Evolutionary conservation across 2,888 invertebrate genomes (phyloP).

Genomic region (Sesia apiformis): DNA sequence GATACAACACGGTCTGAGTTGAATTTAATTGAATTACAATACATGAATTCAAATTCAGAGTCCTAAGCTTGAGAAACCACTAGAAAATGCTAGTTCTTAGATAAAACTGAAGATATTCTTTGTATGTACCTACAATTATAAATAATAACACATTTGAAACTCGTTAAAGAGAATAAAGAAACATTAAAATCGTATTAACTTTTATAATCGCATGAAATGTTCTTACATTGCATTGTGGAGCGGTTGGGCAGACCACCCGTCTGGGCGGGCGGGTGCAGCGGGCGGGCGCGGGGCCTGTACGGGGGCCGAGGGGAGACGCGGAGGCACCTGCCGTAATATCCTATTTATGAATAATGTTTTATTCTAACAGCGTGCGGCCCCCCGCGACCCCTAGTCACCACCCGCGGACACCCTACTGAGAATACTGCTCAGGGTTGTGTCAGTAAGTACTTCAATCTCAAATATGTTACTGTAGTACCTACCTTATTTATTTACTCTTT

Average conservation of each 20-base stretch:
- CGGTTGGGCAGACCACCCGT: neutral
- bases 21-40: too few species aligned
- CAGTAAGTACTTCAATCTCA: too few species aligned
- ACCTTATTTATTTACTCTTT: too few species aligned
- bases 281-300: conserved; percentile 11
- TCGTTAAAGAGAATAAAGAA: neutral
- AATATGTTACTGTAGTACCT: too few species aligned
- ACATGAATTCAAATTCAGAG: too few species aligned
- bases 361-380: conserved; percentile 69
- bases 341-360: conserved; percentile 75
- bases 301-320: conserved; percentile 13
- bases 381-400: conserved; percentile 17
- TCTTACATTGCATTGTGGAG: neutral
- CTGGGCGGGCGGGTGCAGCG: conserved; percentile 10
- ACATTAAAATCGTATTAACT: neutral
- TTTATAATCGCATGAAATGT: neutral
- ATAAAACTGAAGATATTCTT: too few species aligned
- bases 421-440: conserved; percentile 26
- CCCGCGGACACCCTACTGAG: conserved; percentile 4
- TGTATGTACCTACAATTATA: too few species aligned
- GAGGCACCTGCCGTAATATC: conserved; percentile 59
- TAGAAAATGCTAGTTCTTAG: too few species aligned
- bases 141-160: too few species aligned
- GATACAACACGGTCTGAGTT: too few species aligned
- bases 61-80: too few species aligned